A percentile compares a stretch with the other conserved stretches of the same genome.
Conservation (phyloP, 2,113 vertebrate genomes). For the Parus major region DNA sequence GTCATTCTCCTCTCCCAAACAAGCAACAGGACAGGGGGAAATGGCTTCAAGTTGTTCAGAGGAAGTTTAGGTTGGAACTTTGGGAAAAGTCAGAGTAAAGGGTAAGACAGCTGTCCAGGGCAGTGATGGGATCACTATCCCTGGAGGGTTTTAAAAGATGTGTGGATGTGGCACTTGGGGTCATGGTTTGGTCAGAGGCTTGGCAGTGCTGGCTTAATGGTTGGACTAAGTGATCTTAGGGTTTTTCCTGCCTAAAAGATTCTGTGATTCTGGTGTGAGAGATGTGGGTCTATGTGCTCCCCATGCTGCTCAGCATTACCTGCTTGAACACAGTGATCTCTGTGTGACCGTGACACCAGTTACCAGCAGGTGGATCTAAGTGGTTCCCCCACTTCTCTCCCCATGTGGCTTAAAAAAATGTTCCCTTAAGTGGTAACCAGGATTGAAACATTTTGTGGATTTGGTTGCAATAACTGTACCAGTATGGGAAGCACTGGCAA, state of each 20-base stretch:
- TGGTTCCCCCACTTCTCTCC: not conserved
- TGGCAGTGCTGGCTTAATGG: not conserved
- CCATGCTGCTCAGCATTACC: not conserved
- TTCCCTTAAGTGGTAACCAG: not conserved
- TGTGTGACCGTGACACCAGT: rapidly evolving
- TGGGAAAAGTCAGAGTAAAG: not conserved
- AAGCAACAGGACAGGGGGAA: not conserved
- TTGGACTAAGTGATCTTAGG: not conserved
- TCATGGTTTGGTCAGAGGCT: not conserved
- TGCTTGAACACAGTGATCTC: rapidly evolving
- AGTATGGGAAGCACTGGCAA: not conserved
- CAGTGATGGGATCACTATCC: not conserved
- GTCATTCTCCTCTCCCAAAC: not conserved
- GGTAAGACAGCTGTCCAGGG: not conserved
- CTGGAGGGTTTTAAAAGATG: not conserved
- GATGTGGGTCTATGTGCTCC: rapidly evolving
- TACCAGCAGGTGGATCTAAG: not conserved
- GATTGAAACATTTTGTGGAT: not conserved
- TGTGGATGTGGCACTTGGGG: not conserved
- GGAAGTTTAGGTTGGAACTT: not conserved
- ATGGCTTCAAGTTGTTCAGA: not conserved
- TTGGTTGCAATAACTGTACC: rapidly evolving
- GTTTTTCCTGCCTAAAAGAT: not conserved
- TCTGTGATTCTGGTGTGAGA: not conserved
- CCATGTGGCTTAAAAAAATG: rapidly evolving